Conservation (phyloP, 2,888 invertebrate species). For the Scaptodrosophila latifasciaeformis region DNA sequence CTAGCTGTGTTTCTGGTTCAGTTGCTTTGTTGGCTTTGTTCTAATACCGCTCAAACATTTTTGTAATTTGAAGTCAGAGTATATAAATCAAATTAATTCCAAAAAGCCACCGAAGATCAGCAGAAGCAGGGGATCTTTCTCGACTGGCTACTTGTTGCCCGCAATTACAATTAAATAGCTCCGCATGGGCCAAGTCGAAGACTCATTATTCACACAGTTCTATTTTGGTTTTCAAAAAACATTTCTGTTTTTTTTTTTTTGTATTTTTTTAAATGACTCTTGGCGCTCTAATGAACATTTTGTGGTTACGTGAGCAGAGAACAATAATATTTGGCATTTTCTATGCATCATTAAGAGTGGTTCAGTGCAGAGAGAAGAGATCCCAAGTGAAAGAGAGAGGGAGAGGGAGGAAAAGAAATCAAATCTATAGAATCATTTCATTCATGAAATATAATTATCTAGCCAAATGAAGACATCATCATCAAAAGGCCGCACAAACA, state of each 20-base stretch:
- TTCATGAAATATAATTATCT: slow-evolving; percentile 39
- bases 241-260: slow-evolving; percentile 2
- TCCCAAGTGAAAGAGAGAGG: no score
- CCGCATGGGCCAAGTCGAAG: slow-evolving; percentile 25
- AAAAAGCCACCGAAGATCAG: no score
- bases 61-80: slow-evolving; percentile 20
- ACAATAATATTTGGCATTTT: slow-evolving; percentile 18
- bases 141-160: slow-evolving; percentile 21
- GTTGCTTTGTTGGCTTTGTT: slow-evolving; percentile 27
- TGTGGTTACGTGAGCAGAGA: slow-evolving; percentile 34
- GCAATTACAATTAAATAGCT: slow-evolving; percentile 26
- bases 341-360: slow-evolving; percentile 51
- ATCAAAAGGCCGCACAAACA: no score
- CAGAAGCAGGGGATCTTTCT: no score
- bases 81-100: slow-evolving; percentile 49
- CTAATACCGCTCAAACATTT: slow-evolving; percentile 5
- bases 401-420: no score
- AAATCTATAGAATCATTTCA: slow-evolving; percentile 24
- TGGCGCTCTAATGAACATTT: slow-evolving; percentile 52
- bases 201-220: slow-evolving; percentile 31
- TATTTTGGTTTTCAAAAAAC: not conserved
- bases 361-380: no score
- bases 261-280: slow-evolving; percentile 11
- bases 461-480: no score
- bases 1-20: slow-evolving; percentile 18